Base-by-base conservation (phyloP, 2,113 vertebrate species). In the Podarcis muralis region DNA sequence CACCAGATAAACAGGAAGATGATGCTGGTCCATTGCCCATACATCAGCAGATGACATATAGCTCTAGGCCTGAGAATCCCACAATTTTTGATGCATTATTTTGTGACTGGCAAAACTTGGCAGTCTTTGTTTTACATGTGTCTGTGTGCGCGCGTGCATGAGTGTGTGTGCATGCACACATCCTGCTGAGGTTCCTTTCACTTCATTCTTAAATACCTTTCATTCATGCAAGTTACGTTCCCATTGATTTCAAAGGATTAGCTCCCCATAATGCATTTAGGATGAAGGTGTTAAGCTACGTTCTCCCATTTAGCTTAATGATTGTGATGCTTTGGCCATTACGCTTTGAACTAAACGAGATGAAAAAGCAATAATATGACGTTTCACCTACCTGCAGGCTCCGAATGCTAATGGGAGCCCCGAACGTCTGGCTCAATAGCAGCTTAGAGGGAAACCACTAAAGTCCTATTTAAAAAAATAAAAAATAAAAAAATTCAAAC, bases 301-400 rank as follows among this genome's bases (percentile, higher is more conserved):
- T 40, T 88, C 72, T 69, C 75, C n/a, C 86, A n/a, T 80, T 87
- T 90, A 48, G 6, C 93, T 82, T 87, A 88, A 81, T 87, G 91
- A 90, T 83, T 86, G 76, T 88, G 84, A 79, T 84, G 82, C 37
- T 85, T 76, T n/a, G 59, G 35, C 57, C 87, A 71, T 94, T 72
- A 37, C 3, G 85, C 83, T 57, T 75, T 81, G 83, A 82, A 62
- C 66, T 83, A 90, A 84, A 75, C 71, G 84, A 88, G 80, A 93
- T 92, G 88, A 80, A 90, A 65, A 86, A 81, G 35, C 74, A 87
- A 72, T 87, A 71, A 83, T 0, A 16, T 15, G 20, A 84, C 30
- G 15, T 0, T 0, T 77, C 79, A 65, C 57, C 66, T 48, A 43
- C 83, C 87, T 83, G 62, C 71, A 37, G 87, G 65, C 30, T 81